These are phyloP conservation scores for Zaprionus kolodkinae DNA, from an alignment of 1,140 invertebrate genomes.

Conservation along the genomic window DNA sequence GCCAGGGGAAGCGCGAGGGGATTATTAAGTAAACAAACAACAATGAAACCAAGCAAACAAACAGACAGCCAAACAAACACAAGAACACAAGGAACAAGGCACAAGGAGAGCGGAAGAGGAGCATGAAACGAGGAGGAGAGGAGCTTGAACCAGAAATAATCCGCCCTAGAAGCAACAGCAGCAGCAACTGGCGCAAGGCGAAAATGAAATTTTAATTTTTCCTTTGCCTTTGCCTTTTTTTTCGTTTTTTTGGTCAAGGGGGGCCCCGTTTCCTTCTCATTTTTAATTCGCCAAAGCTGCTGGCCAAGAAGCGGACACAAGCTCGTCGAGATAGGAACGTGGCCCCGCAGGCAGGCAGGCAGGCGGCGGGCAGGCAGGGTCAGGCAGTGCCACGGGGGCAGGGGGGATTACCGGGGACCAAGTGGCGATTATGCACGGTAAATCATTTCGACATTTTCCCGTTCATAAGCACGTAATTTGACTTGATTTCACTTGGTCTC, in stretches of 20 bases:
- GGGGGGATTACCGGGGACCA: slow-evolving; percentile 35
- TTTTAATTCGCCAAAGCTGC: slow-evolving; percentile 17
- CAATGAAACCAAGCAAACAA: slow-evolving; percentile 76
- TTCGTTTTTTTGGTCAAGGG: not conserved
- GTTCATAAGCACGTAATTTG: slow-evolving; percentile 83
- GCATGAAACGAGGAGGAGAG: not conserved
- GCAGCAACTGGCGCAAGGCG: slow-evolving; percentile 26
- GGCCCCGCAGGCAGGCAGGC: too few relatives aligned
- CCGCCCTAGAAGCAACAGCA: slow-evolving; percentile 17
- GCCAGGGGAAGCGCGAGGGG: not conserved
- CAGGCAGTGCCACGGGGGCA: not conserved
- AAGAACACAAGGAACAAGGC: slow-evolving; percentile 22
- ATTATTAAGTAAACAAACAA: slow-evolving; percentile 66
- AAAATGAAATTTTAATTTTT: slow-evolving; percentile 78
- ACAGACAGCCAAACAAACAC: slow-evolving; percentile 63
- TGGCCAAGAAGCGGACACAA: slow-evolving; percentile 13
- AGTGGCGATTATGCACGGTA: slow-evolving; percentile 81
- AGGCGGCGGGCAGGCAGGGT: not conserved
- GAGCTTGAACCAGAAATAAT: slow-evolving; percentile 8
- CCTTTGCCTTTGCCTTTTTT: slow-evolving; percentile 34
- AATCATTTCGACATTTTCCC: slow-evolving; percentile 84
- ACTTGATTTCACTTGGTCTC: slow-evolving; percentile 64
- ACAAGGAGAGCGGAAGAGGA: not conserved
- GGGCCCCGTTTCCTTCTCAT: slow-evolving; percentile 22
- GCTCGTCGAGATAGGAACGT: slow-evolving; percentile 18